Conservation (phyloP, 2,888 invertebrate species). For the Caenorhabditis parvicauda region DNA sequence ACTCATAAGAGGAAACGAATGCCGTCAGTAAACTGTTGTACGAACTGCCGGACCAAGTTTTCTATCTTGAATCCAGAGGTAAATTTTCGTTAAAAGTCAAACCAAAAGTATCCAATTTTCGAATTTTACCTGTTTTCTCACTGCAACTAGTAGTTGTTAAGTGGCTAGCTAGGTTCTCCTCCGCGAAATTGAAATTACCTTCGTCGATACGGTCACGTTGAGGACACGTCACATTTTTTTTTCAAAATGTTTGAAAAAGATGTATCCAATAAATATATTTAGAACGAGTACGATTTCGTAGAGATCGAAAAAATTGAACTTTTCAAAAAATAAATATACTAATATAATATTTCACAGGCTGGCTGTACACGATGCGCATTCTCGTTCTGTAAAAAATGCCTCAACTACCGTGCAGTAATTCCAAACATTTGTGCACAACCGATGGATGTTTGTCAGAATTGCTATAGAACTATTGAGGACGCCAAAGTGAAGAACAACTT, state of each 20-base stretch:
- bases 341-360: constrained; percentile 22
- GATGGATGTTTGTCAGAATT: constrained; percentile 49
- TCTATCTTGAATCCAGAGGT: constrained; percentile 41
- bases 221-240: too few species aligned
- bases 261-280: too few species aligned
- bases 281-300: too few species aligned
- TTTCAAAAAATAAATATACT: neutral
- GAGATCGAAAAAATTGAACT: too few species aligned
- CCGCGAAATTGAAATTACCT: too few species aligned
- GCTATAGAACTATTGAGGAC: constrained; percentile 38
- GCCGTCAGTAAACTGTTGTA: constrained; percentile 40
- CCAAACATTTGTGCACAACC: constrained; percentile 43
- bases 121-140: neutral
- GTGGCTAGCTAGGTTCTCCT: too few species aligned
- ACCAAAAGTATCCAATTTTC: too few species aligned
- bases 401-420: constrained; percentile 41
- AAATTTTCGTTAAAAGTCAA: too few species aligned
- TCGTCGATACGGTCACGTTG: too few species aligned
- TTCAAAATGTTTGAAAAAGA: too few species aligned
- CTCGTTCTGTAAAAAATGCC: constrained; percentile 57
- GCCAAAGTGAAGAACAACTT: constrained; percentile 19
- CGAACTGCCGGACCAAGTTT: constrained; percentile 43
- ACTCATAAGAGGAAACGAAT: constrained; percentile 19
- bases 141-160: too few species aligned
- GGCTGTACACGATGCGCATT: constrained; percentile 53